These are phyloP conservation scores for Alligator mississippiensis DNA, from an alignment of 2,113 vertebrate species.

Conservation along the genomic window DNA sequence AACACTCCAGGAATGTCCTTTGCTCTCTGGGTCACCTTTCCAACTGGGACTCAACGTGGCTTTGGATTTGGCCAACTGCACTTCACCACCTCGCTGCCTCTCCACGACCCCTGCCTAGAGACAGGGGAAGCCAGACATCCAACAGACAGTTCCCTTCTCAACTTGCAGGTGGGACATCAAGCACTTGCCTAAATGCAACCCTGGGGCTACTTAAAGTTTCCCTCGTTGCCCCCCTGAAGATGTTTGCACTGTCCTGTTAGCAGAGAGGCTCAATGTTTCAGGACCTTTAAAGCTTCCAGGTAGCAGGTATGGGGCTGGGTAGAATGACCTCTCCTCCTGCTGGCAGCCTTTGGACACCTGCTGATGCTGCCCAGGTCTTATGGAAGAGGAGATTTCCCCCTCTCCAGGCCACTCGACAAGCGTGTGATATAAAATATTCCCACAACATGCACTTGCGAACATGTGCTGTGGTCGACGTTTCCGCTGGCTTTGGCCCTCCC, in stretches of 20 bases:
- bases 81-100: not conserved
- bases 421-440: not conserved
- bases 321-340: not conserved
- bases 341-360: not conserved
- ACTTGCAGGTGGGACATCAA: not conserved
- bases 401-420: not conserved
- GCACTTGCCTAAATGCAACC: not conserved
- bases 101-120: accelerated
- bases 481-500: not conserved
- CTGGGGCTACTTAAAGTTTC: not conserved
- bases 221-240: not conserved
- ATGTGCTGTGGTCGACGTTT: not conserved
- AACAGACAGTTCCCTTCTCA: not conserved
- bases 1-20: not conserved
- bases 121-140: not conserved
- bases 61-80: accelerated
- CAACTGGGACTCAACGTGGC: not conserved
- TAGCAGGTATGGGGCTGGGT: not conserved
- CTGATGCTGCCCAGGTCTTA: not conserved
- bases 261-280: not conserved
- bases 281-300: not conserved
- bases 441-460: not conserved
- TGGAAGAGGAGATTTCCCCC: not conserved
- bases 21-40: no score
- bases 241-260: not conserved